These are phyloP conservation scores for Allobates femoralis DNA, from an alignment of 2,797 vertebrate species.

Conservation along the genomic window DNA sequence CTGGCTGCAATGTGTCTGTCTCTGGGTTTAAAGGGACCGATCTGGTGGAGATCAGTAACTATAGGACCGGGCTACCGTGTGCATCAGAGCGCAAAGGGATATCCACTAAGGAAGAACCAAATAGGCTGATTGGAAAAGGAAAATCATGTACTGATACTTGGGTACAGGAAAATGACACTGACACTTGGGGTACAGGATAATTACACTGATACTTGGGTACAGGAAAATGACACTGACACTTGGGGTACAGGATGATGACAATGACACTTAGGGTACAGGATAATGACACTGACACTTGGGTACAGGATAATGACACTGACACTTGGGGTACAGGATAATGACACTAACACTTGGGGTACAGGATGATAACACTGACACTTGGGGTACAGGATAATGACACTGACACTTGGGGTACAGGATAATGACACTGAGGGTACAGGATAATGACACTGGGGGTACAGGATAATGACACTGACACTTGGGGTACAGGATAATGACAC, in stretches of 20 bases:
- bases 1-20: background rate
- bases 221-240: background rate
- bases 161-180: background rate
- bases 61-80: too few relatives aligned
- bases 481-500: background rate
- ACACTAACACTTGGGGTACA: too few relatives aligned
- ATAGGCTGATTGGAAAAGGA: background rate
- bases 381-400: too few relatives aligned
- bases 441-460: background rate
- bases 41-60: background rate
- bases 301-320: background rate
- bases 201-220: background rate
- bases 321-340: too few relatives aligned
- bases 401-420: too few relatives aligned
- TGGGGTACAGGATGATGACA: background rate
- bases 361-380: too few relatives aligned
- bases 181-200: background rate
- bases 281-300: background rate
- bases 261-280: background rate
- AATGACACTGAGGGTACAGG: background rate
- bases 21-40: background rate
- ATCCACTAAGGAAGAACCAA: background rate
- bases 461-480: background rate
- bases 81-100: background rate
- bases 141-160: background rate